phyloP scores from a whole-genome alignment of 2,888 invertebrate species.

The Leucophenga montana region DNA sequence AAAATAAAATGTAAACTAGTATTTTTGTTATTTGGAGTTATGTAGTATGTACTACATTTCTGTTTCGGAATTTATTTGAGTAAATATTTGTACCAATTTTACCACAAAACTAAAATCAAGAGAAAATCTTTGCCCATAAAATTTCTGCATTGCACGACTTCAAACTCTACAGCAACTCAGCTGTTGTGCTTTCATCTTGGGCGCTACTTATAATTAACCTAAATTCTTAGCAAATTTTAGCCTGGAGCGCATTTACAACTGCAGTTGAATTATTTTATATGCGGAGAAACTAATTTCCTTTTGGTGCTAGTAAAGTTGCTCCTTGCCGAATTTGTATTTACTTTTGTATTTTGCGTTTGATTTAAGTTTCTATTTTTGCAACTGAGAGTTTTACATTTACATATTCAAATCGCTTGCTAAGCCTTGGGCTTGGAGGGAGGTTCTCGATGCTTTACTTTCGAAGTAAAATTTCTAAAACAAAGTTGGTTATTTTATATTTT shows the following conservation, averaged over 20 bases:
- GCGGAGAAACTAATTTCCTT: too few species aligned
- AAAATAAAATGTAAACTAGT: too few species aligned
- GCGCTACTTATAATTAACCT: conserved; percentile 27
- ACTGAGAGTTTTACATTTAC: too few species aligned
- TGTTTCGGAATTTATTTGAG: not conserved
- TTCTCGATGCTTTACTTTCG: not conserved
- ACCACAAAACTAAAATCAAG: conserved; percentile 17
- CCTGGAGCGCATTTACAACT: not conserved
- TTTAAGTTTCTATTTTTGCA: conserved; percentile 12
- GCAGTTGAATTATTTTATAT: conserved; percentile 7
- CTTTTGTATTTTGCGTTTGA: conserved; percentile 15
- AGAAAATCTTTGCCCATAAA: not conserved
- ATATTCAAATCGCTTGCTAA: too few species aligned
- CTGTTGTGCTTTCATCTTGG: not conserved
- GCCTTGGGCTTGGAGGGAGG: too few species aligned
- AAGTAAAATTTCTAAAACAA: too few species aligned
- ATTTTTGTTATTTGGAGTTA: too few species aligned
- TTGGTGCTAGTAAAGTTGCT: not conserved
- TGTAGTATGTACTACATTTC: too few species aligned
- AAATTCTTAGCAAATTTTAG: conserved; percentile 25
- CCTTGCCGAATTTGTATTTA: conserved; percentile 6
- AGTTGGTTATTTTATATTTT: too few species aligned
- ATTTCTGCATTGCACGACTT: not conserved
- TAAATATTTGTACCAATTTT: conserved; percentile 11
- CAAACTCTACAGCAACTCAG: not conserved